These are phyloP conservation scores for Agelas oroides DNA, from an alignment of 37 sponge, comb jelly and placozoan species.

Conservation along the genomic window DNA sequence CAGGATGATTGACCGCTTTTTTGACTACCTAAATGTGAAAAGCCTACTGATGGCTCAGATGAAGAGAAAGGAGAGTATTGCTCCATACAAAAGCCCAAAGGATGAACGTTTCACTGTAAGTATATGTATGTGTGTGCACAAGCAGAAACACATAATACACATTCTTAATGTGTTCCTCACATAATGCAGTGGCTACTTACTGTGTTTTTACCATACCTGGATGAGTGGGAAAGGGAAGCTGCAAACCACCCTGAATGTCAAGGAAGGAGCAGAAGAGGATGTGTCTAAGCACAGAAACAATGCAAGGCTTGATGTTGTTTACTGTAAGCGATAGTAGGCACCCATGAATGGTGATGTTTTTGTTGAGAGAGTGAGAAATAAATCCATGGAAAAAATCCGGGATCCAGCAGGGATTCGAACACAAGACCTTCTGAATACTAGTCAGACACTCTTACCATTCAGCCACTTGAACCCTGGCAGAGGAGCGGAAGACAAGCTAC, in stretches of 20 bases:
- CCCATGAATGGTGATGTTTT: no score
- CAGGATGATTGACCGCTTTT: conserved; percentile 33
- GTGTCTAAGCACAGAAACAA: conserved; percentile 21
- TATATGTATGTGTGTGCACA: no score
- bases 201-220: neutral
- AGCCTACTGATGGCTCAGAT: neutral
- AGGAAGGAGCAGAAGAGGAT: neutral
- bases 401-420: no score
- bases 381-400: no score
- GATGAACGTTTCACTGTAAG: conserved; percentile 3
- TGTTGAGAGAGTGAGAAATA: no score
- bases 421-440: no score
- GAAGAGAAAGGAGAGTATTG: conserved; percentile 5
- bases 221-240: neutral
- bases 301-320: conserved; percentile 20
- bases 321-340: no score
- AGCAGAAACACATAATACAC: no score
- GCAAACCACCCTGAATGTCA: neutral
- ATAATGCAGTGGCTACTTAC: neutral
- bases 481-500: no score
- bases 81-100: neutral
- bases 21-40: conserved; percentile 28
- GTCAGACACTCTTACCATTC: no score
- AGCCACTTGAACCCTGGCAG: no score
- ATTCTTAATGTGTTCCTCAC: no score